Percentiles rank a stretch among this genome's conserved stretches.
Conservation (phyloP, 2,888 invertebrate species). For the Eristalinus sepulchralis region DNA sequence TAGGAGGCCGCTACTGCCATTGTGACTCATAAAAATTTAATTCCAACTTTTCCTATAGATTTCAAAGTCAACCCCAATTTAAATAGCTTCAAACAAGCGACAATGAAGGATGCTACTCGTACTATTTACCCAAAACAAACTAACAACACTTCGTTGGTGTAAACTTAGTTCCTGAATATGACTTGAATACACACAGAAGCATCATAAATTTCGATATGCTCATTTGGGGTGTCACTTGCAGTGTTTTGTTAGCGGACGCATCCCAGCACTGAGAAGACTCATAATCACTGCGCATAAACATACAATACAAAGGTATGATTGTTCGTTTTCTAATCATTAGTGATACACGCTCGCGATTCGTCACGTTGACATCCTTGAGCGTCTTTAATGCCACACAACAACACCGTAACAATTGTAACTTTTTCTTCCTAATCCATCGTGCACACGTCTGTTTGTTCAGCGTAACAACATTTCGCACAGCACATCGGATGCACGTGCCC, state of each 20-base stretch:
- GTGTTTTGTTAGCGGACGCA: background rate
- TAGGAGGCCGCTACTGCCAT: no score
- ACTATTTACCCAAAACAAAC: background rate
- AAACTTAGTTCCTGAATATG: background rate
- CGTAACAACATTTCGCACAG: slow-evolving; percentile 72
- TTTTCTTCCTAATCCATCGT: slow-evolving; percentile 69
- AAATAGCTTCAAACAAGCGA: no score
- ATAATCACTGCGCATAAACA: slow-evolving; percentile 20
- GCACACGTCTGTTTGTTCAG: slow-evolving; percentile 72
- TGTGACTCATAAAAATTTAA: no score
- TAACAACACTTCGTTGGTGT: background rate
- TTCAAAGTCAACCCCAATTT: no score
- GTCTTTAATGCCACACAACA: slow-evolving; percentile 59
- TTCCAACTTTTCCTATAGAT: no score
- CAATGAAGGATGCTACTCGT: background rate
- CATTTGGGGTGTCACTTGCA: slow-evolving; percentile 23
- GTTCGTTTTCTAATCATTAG: slow-evolving; percentile 69
- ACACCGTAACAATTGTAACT: slow-evolving; percentile 62
- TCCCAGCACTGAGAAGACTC: background rate
- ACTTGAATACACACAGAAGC: background rate
- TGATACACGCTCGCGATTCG: slow-evolving; percentile 66
- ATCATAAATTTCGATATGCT: slow-evolving; percentile 36
- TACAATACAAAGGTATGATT: slow-evolving; percentile 46
- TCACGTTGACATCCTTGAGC: slow-evolving; percentile 67
- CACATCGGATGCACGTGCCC: slow-evolving; percentile 73